Base-by-base conservation (phyloP, 2,888 invertebrate species). In the Thalpophila matura region DNA sequence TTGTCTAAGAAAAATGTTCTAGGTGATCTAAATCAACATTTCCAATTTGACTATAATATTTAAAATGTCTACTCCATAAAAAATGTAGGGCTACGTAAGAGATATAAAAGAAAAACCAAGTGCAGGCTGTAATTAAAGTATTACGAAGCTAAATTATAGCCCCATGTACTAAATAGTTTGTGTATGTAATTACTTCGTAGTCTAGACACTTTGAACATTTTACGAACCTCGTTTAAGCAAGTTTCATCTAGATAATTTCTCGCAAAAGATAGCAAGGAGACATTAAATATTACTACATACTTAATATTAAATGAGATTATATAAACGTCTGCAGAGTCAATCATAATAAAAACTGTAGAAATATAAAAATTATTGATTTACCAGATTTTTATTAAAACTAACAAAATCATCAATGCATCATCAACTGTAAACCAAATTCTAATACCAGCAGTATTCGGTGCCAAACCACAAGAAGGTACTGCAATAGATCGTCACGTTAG, bases 321-420 rank as follows among this genome's bases (percentile, higher is more conserved):
- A 6, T 57, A 12, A 33, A 22, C 7, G 0, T 31, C 26, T n/a
- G 2, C 20, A 1, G 1, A 66, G 3, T 6, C 2, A 6, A 18
- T 26, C 4, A 6, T 18, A 20, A 16, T 40, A 3, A 31, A 66
- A 33, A 9, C 5, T 0, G 10, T 12, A 38, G 38, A 9, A 6
- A 20, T 6, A 22, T 51, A 37, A 29, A 53, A 58, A 50, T 65
- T 1, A n/a, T n/a, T n/a, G n/a, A n/a, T n/a, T n/a, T n/a, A n/a
- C 2, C 22, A 29, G 27, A 0, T 1, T 18, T 22, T 0, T 22
- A 18, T 12, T 20, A 29, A 4, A 55, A 29, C 14, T 18, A 14
- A 10, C n/a, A 1, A 54, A 54, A 31, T 7, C 18, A 55, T 66
- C 37, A 66, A 60, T 66, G 66, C 10, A 10, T n/a, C n/a, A n/a